phyloP scores from a whole-genome alignment of 2,888 invertebrate genomes.

The Exephanes ischioxanthus region DNA sequence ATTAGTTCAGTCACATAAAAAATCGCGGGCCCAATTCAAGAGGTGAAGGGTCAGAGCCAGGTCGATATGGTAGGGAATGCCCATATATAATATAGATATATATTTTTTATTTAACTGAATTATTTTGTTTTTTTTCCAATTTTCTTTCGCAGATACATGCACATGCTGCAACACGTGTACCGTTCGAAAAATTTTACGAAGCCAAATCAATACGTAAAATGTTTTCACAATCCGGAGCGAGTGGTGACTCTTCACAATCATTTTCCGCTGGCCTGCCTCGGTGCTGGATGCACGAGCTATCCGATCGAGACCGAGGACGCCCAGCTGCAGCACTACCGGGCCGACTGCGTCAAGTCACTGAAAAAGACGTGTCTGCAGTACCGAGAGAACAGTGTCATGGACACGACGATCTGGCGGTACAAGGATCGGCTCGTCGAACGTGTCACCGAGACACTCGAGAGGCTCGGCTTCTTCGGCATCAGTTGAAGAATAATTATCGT shows the following conservation, averaged over 20 bases:
- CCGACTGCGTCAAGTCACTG: conserved; percentile 95
- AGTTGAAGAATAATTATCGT: conserved; percentile 73
- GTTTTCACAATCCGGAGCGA: conserved; percentile 96
- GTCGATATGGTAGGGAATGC: too few relatives aligned
- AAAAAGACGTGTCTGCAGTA: conserved; percentile 94
- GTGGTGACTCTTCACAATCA: conserved; percentile 96
- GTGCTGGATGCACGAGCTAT: conserved; percentile 92
- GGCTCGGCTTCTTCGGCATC: conserved; percentile 90
- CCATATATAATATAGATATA: background rate
- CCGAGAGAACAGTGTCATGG: conserved; percentile 92
- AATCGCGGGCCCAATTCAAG: too few relatives aligned
- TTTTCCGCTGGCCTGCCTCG: conserved; percentile 95
- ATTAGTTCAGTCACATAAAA: too few relatives aligned
- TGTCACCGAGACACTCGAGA: conserved; percentile 90
- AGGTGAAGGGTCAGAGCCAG: too few relatives aligned
- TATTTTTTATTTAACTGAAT: background rate
- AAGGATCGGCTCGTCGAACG: conserved; percentile 91
- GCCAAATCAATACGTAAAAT: conserved; percentile 96
- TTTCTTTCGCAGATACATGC: conserved; percentile 88
- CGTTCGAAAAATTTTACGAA: conserved; percentile 96
- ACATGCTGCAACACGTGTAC: conserved; percentile 97
- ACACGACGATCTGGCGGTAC: conserved; percentile 95
- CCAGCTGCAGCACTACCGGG: conserved; percentile 96
- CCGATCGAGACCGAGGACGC: conserved; percentile 93
- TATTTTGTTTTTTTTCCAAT: conserved; percentile 15